phyloP scores from a whole-genome alignment of 2,113 vertebrate species.

The Struthio camelus region DNA sequence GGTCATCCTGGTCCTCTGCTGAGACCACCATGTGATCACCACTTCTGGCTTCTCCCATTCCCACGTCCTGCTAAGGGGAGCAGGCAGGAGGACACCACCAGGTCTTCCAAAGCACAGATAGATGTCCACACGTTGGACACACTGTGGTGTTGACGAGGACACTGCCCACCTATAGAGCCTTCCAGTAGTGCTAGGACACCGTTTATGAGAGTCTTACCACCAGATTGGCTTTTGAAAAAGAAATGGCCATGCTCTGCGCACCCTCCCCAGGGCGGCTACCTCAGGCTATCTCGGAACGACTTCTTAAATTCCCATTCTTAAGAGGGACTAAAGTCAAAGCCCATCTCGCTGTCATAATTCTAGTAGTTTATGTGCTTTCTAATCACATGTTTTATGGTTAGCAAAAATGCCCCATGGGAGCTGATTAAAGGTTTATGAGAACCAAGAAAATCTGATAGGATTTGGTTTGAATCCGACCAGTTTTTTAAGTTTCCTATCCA shows the following conservation, averaged over 20 bases:
- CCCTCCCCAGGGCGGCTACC: background rate
- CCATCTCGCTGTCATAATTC: constrained; percentile 50
- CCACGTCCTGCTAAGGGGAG: accelerated
- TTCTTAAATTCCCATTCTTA: background rate
- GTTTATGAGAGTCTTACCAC: background rate
- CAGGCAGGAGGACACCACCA: accelerated
- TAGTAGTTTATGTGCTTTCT: constrained; percentile 27
- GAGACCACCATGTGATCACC: background rate
- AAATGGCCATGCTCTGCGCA: accelerated
- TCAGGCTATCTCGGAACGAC: accelerated
- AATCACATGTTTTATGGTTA: constrained; percentile 70
- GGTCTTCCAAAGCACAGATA: accelerated
- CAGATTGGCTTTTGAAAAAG: accelerated
- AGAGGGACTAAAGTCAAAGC: background rate
- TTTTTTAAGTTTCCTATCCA: constrained; percentile 81
- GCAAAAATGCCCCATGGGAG: constrained; percentile 61
- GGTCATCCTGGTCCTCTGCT: background rate
- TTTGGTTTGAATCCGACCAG: constrained; percentile 79
- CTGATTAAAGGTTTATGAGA: constrained; percentile 83
- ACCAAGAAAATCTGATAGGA: constrained; percentile 84
- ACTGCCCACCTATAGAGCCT: background rate
- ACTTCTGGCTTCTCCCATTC: accelerated
- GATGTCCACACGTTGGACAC: accelerated
- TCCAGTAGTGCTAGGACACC: accelerated
- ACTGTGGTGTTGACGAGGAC: accelerated